Percentiles rank a stretch among this genome's conserved stretches.
phyloP scores from a whole-genome alignment of 1,140 invertebrate species.

The Nasonia giraulti region DNA sequence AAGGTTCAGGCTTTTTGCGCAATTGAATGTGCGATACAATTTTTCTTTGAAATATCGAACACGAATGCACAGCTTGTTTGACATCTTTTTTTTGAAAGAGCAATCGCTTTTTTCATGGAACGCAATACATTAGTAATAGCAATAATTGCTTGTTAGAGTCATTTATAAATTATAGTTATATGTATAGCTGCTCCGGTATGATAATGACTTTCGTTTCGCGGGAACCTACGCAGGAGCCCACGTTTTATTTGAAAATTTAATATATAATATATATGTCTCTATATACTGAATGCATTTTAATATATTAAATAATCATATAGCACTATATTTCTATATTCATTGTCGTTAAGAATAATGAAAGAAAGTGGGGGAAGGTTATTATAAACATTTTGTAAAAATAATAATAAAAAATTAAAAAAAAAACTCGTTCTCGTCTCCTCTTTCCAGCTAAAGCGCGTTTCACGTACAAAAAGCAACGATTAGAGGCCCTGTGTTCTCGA shows the following conservation, averaged over 20 bases:
- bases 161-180: slow-evolving; percentile 49
- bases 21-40: slow-evolving; percentile 28
- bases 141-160: slow-evolving; percentile 21
- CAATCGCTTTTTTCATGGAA: slow-evolving; percentile 40
- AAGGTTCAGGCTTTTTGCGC: slow-evolving; percentile 9
- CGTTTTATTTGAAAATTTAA: slow-evolving; percentile 39
- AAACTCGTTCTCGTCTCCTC: slow-evolving; percentile 48
- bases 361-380: slow-evolving; percentile 43
- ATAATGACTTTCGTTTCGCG: slow-evolving; percentile 43
- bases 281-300: slow-evolving; percentile 56
- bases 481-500: slow-evolving; percentile 71
- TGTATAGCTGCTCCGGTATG: slow-evolving; percentile 42
- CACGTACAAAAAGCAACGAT: slow-evolving; percentile 73
- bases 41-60: slow-evolving; percentile 29
- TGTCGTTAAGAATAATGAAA: slow-evolving; percentile 53
- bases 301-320: slow-evolving; percentile 66
- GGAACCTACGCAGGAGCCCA: neutral
- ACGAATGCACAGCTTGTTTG: neutral
- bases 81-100: slow-evolving; percentile 1
- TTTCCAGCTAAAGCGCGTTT: slow-evolving; percentile 69
- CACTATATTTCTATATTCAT: slow-evolving; percentile 58
- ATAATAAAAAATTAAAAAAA: slow-evolving; percentile 61
- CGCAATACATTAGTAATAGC: slow-evolving; percentile 37
- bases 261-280: slow-evolving; percentile 56
- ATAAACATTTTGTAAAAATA: slow-evolving; percentile 55